Evolutionary conservation across 2,888 invertebrate genomes (phyloP), one percentile per base, ranked within the genome.

Genomic region (Drosophila setosimentum): DNA sequence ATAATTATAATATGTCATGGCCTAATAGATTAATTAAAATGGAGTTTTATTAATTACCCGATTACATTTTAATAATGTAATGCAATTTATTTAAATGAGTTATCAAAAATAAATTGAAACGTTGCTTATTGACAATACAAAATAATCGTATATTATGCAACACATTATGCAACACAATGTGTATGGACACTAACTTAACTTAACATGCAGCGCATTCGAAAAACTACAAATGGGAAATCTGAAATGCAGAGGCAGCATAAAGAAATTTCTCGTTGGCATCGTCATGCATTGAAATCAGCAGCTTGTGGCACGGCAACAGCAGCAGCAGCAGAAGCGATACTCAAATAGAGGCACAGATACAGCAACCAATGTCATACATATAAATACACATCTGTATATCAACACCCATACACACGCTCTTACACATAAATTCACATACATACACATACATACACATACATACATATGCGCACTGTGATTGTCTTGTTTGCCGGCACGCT

Each of bases 281-380:
- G 82, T 82, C 82, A 78, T 81, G 84, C 87, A 87, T 78, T 64
- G 72, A 83, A 81, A 87, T 72, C 66, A 67, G 59, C 33, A 66
- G 64, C 63, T 48, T 37, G 45, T 37, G 68, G 74, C 57, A 65
- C 60, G 58, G 37, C 2, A 33, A 21, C 37, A 60, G 55, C 10
- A 35, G 24, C 11, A 51, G 57, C 37, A 18, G 18, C 35, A 8
- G 13, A 54, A 11, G 54, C 51, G 45, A 53, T 29, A 33, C 58
- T 64, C 40, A 54, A 73, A 67, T 32, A 55, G 51, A 54, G 24
- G 30, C 53, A 21, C 55, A 74, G 33, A 61, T n/a, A 74, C 37
- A 58, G 40, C 40, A 50, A 49, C 51, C 29, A 35, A 59, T 49
- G 27, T 37, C 45, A 51, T n/a, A 70, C 21, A 53, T 40, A 69